Conservation (phyloP, 2,888 invertebrate species). For the Nomada hirtipes region DNA sequence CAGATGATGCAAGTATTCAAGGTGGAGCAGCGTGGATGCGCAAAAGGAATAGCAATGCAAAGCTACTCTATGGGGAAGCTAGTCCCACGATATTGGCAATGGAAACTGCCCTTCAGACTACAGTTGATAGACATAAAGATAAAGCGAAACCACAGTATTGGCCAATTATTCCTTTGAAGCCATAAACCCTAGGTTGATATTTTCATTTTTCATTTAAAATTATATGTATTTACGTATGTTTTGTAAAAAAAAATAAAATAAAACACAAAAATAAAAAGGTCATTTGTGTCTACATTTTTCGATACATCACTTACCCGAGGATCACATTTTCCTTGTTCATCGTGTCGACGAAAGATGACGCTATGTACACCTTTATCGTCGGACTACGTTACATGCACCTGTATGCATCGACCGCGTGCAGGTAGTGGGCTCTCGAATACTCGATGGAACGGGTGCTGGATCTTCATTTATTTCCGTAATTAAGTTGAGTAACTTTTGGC, state of each 20-base stretch:
- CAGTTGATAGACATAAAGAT: constrained; percentile 88
- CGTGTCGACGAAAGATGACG: constrained; percentile 25
- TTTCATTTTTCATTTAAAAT: background rate
- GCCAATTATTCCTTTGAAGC: constrained; percentile 90
- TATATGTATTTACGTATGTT: constrained; percentile 16
- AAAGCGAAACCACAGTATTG: constrained; percentile 88
- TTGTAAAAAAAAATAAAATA: background rate
- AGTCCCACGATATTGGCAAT: constrained; percentile 89
- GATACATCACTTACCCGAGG: background rate
- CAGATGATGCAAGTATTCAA: constrained; percentile 54
- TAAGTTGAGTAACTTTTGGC: constrained; percentile 19
- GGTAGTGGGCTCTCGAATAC: too few relatives aligned
- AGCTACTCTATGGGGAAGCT: constrained; percentile 88
- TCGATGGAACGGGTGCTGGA: too few relatives aligned
- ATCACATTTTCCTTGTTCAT: background rate
- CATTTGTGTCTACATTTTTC: background rate
- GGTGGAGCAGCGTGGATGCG: constrained; percentile 75
- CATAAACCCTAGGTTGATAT: constrained; percentile 23
- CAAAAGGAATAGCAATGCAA: constrained; percentile 83
- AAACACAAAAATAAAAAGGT: background rate
- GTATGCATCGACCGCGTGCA: too few relatives aligned
- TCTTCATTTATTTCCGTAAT: constrained; percentile 4
- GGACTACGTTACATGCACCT: too few relatives aligned
- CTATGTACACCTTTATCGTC: constrained; percentile 1
- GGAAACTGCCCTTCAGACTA: constrained; percentile 89